Percentiles rank a stretch among this genome's conserved stretches.
phyloP scores from a whole-genome alignment of 1,140 invertebrate genomes.

The Pachypsylla venusta region DNA sequence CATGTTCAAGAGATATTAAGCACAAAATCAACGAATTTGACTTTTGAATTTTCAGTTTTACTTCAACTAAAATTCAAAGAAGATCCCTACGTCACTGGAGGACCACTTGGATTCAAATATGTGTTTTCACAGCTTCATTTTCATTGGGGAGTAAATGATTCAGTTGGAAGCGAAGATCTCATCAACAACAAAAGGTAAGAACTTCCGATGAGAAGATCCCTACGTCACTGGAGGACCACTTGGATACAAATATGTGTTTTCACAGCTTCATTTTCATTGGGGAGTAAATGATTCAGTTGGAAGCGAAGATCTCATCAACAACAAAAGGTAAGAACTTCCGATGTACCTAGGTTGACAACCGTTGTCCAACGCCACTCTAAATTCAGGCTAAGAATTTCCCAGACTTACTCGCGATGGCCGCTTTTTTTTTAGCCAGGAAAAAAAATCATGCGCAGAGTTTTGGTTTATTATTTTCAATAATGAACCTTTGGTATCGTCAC shows the following conservation, averaged over 20 bases:
- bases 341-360: no score
- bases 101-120: slow-evolving; percentile 54
- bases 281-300: slow-evolving; percentile 63
- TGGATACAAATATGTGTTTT: slow-evolving; percentile 53
- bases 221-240: slow-evolving; percentile 50
- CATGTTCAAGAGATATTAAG: no score
- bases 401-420: no score
- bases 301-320: slow-evolving; percentile 75
- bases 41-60: neutral
- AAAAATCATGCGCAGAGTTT: no score
- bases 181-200: slow-evolving; percentile 43
- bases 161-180: slow-evolving; percentile 70
- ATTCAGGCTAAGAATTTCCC: no score
- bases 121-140: slow-evolving; percentile 69
- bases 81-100: slow-evolving; percentile 38
- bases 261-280: slow-evolving; percentile 77
- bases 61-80: neutral
- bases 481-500: no score
- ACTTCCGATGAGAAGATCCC: slow-evolving; percentile 36
- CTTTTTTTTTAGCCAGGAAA: no score
- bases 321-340: slow-evolving; percentile 28
- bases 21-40: no score
- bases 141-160: slow-evolving; percentile 71
- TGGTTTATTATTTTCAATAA: no score
- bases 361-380: neutral